These are phyloP conservation scores for Prochilodus magdalenae DNA, from an alignment of 2,113 vertebrate species.

Conservation along the genomic window DNA sequence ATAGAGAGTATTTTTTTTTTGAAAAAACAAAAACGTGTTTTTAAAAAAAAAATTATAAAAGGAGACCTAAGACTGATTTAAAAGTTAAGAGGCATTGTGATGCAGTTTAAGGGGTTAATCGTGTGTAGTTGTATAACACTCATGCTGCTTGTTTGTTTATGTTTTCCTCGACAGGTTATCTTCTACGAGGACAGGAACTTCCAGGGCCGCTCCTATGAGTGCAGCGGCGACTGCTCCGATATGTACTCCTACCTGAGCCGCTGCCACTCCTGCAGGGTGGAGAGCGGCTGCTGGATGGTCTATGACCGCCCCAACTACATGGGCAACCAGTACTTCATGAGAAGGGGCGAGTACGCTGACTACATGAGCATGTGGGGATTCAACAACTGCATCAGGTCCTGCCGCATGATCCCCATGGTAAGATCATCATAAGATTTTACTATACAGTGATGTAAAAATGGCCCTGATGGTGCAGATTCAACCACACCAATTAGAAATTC, in stretches of 20 bases:
- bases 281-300: constrained; percentile 73
- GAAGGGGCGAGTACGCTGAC: constrained; percentile 71
- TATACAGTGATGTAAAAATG: too few species aligned
- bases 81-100: too few species aligned
- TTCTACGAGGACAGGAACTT: constrained; percentile 73
- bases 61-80: too few species aligned
- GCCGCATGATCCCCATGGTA: constrained; percentile 39
- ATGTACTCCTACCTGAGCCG: constrained; percentile 65
- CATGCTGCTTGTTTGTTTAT: not conserved
- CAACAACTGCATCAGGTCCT: constrained; percentile 35
- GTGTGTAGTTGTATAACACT: not conserved
- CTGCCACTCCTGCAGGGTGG: constrained; percentile 68
- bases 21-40: too few species aligned
- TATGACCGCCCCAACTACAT: constrained; percentile 68
- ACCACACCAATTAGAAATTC: too few species aligned
- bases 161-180: not conserved
- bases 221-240: constrained; percentile 63
- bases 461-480: too few species aligned
- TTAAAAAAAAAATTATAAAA: too few species aligned
- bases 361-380: constrained; percentile 67
- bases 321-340: constrained; percentile 74
- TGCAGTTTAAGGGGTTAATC: too few species aligned
- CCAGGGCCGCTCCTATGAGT: constrained; percentile 66
- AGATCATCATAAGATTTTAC: not conserved
- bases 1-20: too few species aligned